A percentile compares a stretch with the other conserved stretches of the same genome.
Conservation (phyloP, 2,888 invertebrate genomes). For the Phyllotreta cruciferae region DNA sequence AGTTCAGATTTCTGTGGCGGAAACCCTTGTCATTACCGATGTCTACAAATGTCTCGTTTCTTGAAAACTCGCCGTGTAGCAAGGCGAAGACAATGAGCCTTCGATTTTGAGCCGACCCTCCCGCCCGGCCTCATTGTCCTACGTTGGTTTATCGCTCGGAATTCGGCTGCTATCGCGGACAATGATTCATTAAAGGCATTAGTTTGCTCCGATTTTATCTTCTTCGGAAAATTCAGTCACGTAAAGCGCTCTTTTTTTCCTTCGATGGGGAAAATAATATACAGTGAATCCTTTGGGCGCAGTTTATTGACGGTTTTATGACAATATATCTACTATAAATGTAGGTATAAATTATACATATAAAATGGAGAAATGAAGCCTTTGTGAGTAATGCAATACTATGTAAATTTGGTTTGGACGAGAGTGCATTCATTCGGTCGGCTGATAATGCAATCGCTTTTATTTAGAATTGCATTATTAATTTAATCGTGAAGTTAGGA, state of each 20-base stretch:
- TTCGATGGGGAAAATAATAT: conserved; percentile 10
- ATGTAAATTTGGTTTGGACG: conserved; percentile 6
- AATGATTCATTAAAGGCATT: conserved; percentile 24
- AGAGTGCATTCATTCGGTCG: conserved; percentile 6
- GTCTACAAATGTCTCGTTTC: conserved; percentile 14
- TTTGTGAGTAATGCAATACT: too few relatives aligned
- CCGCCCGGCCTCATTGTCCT: conserved; percentile 8
- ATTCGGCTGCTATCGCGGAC: conserved; percentile 16
- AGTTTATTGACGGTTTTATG: conserved; percentile 6
- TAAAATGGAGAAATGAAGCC: too few relatives aligned
- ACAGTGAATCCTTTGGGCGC: background rate
- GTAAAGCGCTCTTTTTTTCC: conserved; percentile 6
- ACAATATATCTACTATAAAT: background rate
- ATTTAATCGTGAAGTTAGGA: background rate
- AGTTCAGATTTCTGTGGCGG: background rate
- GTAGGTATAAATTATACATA: background rate
- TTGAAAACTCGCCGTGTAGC: background rate
- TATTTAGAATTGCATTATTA: conserved; percentile 13
- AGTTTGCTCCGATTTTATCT: conserved; percentile 16
- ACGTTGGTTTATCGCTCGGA: conserved; percentile 14
- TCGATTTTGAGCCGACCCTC: conserved; percentile 5
- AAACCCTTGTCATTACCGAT: conserved; percentile 3
- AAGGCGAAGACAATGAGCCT: conserved; percentile 7
- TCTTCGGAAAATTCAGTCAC: conserved; percentile 7
- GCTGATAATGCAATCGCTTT: conserved; percentile 17